phyloP scores from a whole-genome alignment of 2,113 vertebrate species.

The Lasiurus borealis region DNA sequence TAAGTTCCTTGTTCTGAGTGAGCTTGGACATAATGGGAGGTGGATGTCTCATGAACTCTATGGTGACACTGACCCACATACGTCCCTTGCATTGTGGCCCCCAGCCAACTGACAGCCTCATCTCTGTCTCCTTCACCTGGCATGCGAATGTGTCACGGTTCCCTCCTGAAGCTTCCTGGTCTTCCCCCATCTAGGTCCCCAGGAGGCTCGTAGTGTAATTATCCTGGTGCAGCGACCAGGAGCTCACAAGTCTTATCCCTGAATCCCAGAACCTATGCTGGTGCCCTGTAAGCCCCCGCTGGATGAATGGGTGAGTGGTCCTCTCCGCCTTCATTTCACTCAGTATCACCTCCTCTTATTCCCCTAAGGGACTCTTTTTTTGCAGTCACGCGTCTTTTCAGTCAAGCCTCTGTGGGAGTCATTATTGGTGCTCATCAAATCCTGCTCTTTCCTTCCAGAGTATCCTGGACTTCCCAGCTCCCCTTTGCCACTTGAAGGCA shows the following conservation, averaged over 20 bases:
- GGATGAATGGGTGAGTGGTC: neutral
- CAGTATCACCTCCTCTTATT: neutral
- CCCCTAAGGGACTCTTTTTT: neutral
- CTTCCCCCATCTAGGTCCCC: neutral
- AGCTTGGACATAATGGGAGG: neutral
- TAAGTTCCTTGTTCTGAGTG: neutral
- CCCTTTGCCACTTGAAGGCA: neutral
- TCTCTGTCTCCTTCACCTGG: neutral
- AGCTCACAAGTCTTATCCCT: neutral
- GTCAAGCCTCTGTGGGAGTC: neutral
- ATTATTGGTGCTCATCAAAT: neutral
- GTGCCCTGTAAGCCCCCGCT: too few relatives aligned
- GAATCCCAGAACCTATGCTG: neutral
- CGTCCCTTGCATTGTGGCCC: neutral
- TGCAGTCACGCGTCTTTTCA: neutral
- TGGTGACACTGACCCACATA: accelerated
- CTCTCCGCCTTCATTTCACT: neutral
- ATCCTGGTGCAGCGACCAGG: neutral
- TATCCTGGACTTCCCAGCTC: neutral
- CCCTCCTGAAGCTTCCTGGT: neutral
- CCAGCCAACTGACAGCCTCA: neutral
- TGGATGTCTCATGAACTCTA: neutral
- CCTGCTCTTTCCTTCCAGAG: neutral
- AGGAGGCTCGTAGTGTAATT: neutral
- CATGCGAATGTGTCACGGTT: neutral